Conservation (phyloP, 2,113 vertebrate genomes). For the Hippopotamus amphibius region DNA sequence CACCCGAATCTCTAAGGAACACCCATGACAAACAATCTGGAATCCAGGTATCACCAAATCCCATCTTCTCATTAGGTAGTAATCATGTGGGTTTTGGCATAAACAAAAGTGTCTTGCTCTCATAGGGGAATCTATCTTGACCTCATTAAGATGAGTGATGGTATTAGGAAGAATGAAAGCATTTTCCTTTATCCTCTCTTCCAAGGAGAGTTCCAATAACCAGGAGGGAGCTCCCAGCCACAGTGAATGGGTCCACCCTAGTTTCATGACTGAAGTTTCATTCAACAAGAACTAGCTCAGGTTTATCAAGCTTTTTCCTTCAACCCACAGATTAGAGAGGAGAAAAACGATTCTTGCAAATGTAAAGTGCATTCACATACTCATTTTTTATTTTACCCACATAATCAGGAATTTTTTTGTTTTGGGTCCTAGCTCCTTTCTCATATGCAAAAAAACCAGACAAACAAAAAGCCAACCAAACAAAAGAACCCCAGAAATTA, state of each 20-base stretch:
- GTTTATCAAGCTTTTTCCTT: conserved; percentile 71
- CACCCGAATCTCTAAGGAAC: conserved; percentile 72
- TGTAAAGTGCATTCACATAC: conserved; percentile 60
- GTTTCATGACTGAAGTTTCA: conserved; percentile 74
- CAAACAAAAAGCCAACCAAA: background rate
- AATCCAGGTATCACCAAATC: conserved; percentile 78
- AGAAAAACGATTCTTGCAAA: conserved; percentile 70
- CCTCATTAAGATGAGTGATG: conserved; percentile 85
- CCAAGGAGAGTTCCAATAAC: conserved; percentile 80
- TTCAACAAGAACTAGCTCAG: conserved; percentile 76
- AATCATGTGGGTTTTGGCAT: conserved; percentile 83
- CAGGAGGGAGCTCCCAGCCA: conserved; percentile 73
- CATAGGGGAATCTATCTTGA: conserved; percentile 83
- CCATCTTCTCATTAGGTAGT: conserved; percentile 84
- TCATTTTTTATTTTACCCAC: conserved; percentile 71
- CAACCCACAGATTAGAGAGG: conserved; percentile 62
- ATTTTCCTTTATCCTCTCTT: conserved; percentile 76
- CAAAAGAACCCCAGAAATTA: conserved; percentile 8
- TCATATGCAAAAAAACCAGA: conserved; percentile 37
- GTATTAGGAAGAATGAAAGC: conserved; percentile 81
- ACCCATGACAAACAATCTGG: conserved; percentile 80
- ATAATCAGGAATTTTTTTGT: conserved; percentile 34
- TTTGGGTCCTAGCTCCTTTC: conserved; percentile 61
- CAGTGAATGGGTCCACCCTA: conserved; percentile 66
- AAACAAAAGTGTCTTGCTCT: conserved; percentile 83